Percentiles rank a stretch among this genome's conserved stretches.
Conservation (phyloP, 2,797 vertebrate species). For the Aplochiton taeniatus region DNA sequence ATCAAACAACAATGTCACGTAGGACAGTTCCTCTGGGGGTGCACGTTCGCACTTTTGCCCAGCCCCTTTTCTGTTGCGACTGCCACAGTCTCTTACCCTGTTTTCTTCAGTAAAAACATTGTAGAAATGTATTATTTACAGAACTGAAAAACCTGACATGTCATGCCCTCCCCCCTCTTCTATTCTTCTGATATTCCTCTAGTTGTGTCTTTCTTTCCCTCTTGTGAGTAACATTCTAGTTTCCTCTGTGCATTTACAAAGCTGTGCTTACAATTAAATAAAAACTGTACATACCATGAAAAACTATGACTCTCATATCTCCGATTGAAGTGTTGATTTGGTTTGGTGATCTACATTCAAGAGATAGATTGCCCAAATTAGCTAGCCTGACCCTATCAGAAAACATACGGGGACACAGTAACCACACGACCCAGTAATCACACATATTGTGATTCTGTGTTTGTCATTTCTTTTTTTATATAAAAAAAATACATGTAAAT, state of each 20-base stretch:
- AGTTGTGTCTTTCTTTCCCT: constrained; percentile 69
- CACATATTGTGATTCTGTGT: too few relatives aligned
- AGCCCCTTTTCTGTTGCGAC: constrained; percentile 51
- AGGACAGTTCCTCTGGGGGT: constrained; percentile 47
- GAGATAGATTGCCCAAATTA: too few relatives aligned
- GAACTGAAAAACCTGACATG: constrained; percentile 70
- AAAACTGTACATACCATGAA: constrained; percentile 86
- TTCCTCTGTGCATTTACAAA: constrained; percentile 94
- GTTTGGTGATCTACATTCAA: too few relatives aligned
- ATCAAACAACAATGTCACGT: constrained; percentile 60
- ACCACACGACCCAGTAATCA: too few relatives aligned
- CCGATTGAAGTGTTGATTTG: background rate
- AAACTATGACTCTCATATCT: constrained; percentile 20
- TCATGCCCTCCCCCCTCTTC: constrained; percentile 65
- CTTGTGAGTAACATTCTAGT: constrained; percentile 81
- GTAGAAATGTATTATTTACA: constrained; percentile 94
- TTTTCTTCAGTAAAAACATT: constrained; percentile 77
- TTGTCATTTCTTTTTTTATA: too few relatives aligned
- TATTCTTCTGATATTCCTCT: constrained; percentile 61
- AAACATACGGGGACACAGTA: too few relatives aligned
- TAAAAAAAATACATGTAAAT: too few relatives aligned
- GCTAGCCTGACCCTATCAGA: too few relatives aligned
- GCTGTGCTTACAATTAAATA: constrained; percentile 90
- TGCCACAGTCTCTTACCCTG: constrained; percentile 59
- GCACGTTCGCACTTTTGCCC: constrained; percentile 49